phyloP scores from a whole-genome alignment of 2,113 vertebrate genomes.

The Cephalopterus ornatus region DNA sequence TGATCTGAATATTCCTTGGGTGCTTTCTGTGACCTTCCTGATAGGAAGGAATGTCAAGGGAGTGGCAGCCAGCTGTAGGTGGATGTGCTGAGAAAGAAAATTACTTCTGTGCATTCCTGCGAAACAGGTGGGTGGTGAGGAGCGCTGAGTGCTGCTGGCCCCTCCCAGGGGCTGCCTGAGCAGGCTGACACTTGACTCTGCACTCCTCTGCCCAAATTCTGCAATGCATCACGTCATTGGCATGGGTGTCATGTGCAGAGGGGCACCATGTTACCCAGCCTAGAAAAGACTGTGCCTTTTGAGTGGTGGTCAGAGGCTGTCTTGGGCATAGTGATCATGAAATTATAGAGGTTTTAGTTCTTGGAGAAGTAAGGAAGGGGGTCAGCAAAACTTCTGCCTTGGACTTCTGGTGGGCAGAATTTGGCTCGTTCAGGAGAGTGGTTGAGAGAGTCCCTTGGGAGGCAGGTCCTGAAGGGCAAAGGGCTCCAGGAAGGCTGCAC shows the following conservation, averaged over 20 bases:
- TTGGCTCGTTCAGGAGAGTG: not conserved
- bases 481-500: not conserved
- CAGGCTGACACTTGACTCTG: not conserved
- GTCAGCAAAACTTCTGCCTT: not conserved
- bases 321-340: not conserved
- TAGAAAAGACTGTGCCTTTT: not conserved
- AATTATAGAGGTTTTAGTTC: not conserved
- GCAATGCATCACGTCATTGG: fast-evolving
- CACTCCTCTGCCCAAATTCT: not conserved
- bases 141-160: not conserved
- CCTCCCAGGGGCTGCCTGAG: not conserved
- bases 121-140: not conserved
- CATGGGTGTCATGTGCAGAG: not conserved
- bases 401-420: not conserved
- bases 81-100: not conserved
- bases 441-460: not conserved
- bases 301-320: not conserved
- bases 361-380: not conserved
- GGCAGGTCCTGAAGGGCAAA: not conserved
- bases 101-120: not conserved
- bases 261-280: not conserved
- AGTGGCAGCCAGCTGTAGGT: not conserved
- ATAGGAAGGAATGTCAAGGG: not conserved
- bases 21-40: not conserved
- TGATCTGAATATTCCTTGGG: not conserved